Evolutionary conservation across 2,888 invertebrate species (phyloP), one percentile per base, ranked within the genome.

Genomic region (Chrysolina americana): DNA sequence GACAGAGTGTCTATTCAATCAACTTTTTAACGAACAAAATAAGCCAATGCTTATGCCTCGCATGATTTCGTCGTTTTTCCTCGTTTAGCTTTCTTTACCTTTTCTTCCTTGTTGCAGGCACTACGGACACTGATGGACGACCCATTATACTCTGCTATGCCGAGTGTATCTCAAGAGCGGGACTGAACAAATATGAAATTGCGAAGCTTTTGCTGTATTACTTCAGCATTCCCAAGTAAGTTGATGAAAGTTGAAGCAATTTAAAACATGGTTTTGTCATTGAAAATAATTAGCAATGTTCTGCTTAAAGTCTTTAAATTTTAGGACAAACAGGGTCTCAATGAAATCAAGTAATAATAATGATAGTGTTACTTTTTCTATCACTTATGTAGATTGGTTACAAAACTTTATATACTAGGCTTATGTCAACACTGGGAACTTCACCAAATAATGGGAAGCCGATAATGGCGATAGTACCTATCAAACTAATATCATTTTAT

Each of bases 191-290:
- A 85, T 91, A 92, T 82, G 93, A 94, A 88, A 90, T 94, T 80
- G 93, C 94, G 76, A 91, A 93, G 80, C 89, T 94, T 79, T 88
- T 94, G 78, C 90, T 94, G 85, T 94, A 93, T 89, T 94, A 93
- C 89, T 90, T 91, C 80, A 91, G 93, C 78, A 90, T 94, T 83
- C 92, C 93, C 82, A 92, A 92, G 94, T 94, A 90, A 91, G 89
- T 85, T 6, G 36, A 36, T 36, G 36, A 36, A 36, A 36, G 36
- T 36, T 36, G 36, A 36, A 36, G 8, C 36, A 36, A 36, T 36
- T 3, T 3, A 36, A 36, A 36, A 36, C 0, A 36, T 36, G 36
- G 36, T 36, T 36, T 6, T 3, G 36, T 36, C 36, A 36, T 8
- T 36, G 36, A 47, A 1, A 47, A 78, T 28, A 28, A 28, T 28